These are phyloP conservation scores for Sigmodon hispidus DNA, from an alignment of 2,113 vertebrate species.

Conservation along the genomic window DNA sequence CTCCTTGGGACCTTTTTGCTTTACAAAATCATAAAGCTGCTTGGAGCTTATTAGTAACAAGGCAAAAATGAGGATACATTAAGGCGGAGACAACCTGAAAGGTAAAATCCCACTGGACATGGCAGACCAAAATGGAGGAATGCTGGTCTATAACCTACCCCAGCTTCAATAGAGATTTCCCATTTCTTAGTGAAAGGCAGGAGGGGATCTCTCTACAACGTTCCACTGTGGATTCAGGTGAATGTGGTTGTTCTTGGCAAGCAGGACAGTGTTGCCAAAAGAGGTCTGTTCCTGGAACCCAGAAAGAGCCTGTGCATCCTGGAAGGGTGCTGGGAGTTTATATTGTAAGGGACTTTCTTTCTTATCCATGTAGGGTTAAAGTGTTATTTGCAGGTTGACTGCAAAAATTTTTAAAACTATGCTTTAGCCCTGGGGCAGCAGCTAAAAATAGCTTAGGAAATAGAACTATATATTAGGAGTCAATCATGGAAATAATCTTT, in stretches of 20 bases:
- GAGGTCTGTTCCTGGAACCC: not conserved
- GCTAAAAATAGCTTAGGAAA: conserved; percentile 48
- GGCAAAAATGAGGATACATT: not conserved
- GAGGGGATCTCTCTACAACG: no score
- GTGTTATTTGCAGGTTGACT: conserved; percentile 5
- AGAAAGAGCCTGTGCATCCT: not conserved
- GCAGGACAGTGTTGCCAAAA: not conserved
- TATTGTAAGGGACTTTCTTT: not conserved
- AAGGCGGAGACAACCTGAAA: not conserved
- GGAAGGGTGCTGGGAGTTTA: not conserved
- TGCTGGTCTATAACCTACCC: not conserved
- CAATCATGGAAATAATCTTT: conserved; percentile 20
- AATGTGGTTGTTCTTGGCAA: not conserved
- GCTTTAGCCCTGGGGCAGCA: not conserved
- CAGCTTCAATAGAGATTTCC: not conserved
- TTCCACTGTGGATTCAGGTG: not conserved
- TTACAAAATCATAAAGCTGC: not conserved
- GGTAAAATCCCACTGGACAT: not conserved
- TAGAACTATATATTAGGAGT: not conserved
- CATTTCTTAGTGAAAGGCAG: no score
- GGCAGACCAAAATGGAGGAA: not conserved
- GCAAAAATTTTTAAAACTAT: conserved; percentile 29
- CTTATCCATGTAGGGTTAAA: not conserved
- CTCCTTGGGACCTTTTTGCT: not conserved
- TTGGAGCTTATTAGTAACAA: not conserved